phyloP scores from a whole-genome alignment of 1,140 invertebrate genomes.

The Drosophila kanapiae region DNA sequence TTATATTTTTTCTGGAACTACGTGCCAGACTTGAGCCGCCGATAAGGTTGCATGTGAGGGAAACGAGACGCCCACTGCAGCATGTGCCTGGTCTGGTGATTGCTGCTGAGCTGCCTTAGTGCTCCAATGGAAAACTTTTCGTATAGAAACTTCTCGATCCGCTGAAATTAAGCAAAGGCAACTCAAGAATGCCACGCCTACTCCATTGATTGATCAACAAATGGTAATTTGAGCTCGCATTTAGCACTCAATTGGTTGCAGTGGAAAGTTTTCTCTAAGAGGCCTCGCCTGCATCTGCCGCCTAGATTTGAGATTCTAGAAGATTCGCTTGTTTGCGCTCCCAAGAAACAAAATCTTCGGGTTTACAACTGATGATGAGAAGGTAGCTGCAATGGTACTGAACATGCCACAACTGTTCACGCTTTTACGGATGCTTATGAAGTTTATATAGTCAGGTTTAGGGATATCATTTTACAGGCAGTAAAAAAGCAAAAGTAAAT shows the following conservation, averaged over 20 bases:
- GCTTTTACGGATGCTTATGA: neutral
- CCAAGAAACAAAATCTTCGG: neutral
- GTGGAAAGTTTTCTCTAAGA: conserved; percentile 66
- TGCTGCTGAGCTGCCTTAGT: neutral
- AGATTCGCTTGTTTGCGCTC: conserved; percentile 29
- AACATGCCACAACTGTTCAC: neutral
- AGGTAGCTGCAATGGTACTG: neutral
- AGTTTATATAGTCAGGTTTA: neutral
- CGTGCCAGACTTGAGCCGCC: conserved; percentile 13
- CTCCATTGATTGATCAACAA: conserved; percentile 60
- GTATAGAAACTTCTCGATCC: conserved; percentile 29
- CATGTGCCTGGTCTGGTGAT: conserved; percentile 47
- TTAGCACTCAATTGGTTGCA: conserved; percentile 59
- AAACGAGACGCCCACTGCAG: conserved; percentile 60
- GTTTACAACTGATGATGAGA: neutral
- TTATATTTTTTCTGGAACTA: conserved; percentile 14
- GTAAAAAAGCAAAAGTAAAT: too few species aligned
- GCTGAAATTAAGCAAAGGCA: conserved; percentile 21
- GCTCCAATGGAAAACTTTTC: conserved; percentile 28
- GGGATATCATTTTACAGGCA: too few species aligned
- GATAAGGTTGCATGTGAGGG: conserved; percentile 53
- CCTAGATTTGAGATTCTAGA: conserved; percentile 24
- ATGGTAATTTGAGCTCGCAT: conserved; percentile 57
- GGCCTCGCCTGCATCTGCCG: conserved; percentile 13
- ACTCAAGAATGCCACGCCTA: conserved; percentile 14